Conservation (phyloP, 1,140 invertebrate genomes). For the Centruroides vittatus region DNA sequence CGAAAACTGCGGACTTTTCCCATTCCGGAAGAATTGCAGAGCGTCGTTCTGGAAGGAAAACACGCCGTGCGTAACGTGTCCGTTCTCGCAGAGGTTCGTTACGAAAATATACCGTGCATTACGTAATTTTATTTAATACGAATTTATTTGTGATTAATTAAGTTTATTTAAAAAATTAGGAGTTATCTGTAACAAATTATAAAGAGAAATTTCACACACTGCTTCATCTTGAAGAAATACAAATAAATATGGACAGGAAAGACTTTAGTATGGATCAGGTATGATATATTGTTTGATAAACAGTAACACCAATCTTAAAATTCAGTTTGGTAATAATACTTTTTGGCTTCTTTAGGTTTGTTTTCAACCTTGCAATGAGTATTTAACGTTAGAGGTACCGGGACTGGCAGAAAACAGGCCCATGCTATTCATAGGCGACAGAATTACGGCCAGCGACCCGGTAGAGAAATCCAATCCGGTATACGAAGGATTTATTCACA, state of each 20-base stretch:
- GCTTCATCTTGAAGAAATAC: constrained; percentile 60
- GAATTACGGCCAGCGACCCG: constrained; percentile 38
- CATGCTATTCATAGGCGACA: constrained; percentile 65
- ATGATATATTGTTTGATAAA: too few species aligned
- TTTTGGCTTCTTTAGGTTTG: constrained; percentile 32
- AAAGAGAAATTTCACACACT: constrained; percentile 45
- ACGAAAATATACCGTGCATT: too few species aligned
- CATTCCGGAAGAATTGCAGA: too few species aligned
- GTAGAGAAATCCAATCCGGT: constrained; percentile 21
- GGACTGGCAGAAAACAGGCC: constrained; percentile 70
- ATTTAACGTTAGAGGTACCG: constrained; percentile 54
- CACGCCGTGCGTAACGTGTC: too few species aligned
- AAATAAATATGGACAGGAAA: constrained; percentile 44
- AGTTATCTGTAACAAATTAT: constrained; percentile 24
- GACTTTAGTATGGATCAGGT: constrained; percentile 43
- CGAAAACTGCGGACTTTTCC: not conserved
- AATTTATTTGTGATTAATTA: too few species aligned
- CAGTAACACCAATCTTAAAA: too few species aligned
- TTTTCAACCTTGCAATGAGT: constrained; percentile 47
- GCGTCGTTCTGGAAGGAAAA: too few species aligned
- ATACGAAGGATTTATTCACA: constrained; percentile 68
- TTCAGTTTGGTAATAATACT: too few species aligned
- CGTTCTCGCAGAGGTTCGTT: too few species aligned
- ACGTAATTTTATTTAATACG: too few species aligned
- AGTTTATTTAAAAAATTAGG: not conserved